Evolutionary conservation across 2,113 vertebrate species (phyloP).

Genomic region (Plectropomus leopardus): DNA sequence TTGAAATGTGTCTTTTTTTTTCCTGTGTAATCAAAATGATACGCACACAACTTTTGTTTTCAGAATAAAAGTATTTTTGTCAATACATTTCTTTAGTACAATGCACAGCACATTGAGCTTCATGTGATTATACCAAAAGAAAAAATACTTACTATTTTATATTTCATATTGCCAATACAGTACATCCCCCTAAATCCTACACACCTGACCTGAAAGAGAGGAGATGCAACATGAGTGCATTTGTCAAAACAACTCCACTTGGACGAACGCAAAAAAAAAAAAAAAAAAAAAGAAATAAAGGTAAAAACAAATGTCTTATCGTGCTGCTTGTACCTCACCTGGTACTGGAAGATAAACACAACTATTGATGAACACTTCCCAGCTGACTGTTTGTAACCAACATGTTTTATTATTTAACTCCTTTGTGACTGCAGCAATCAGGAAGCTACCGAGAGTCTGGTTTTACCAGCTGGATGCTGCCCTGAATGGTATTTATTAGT

Average conservation of each 20-base stretch:
- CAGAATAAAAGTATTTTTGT: conserved; percentile 65
- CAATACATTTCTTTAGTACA: conserved; percentile 49
- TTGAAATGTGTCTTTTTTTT: conserved; percentile 16
- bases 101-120: not conserved
- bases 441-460: not conserved
- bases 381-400: conserved; percentile 4
- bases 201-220: not conserved
- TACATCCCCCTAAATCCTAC: too few species aligned
- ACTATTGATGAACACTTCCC: not conserved
- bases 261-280: conserved; percentile 4
- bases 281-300: too few species aligned
- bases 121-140: too few species aligned
- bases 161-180: too few species aligned
- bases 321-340: not conserved
- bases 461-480: conserved; percentile 3
- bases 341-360: not conserved
- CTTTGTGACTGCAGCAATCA: not conserved
- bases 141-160: too few species aligned
- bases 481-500: conserved; percentile 7
- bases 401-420: not conserved
- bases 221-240: not conserved
- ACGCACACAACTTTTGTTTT: conserved; percentile 18
- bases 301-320: not conserved
- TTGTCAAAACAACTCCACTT: not conserved
- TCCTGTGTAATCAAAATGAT: conserved; percentile 49